Percentiles rank a stretch among this genome's conserved stretches.
phyloP scores from a whole-genome alignment of 2,888 invertebrate genomes.

The Amiota mariae region DNA sequence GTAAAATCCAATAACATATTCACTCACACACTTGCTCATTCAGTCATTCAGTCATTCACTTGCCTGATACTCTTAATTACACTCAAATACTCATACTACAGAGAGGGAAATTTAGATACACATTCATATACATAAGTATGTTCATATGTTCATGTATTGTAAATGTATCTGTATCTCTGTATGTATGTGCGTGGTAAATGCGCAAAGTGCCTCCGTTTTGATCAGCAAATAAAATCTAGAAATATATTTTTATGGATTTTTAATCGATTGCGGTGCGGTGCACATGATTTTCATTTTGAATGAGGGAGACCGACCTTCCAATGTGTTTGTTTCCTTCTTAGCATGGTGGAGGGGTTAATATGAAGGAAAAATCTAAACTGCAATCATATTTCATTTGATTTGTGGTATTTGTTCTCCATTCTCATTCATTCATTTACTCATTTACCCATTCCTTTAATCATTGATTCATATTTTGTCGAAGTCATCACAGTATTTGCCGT shows the following conservation, averaged over 20 bases:
- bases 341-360: neutral
- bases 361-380: conserved; percentile 40
- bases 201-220: conserved; percentile 39
- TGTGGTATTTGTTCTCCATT: conserved; percentile 37
- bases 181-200: conserved; percentile 2
- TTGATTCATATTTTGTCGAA: neutral
- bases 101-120: conserved; percentile 16
- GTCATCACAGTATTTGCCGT: neutral
- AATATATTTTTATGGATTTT: conserved; percentile 69
- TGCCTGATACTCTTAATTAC: conserved; percentile 22
- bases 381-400: conserved; percentile 53
- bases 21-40: neutral
- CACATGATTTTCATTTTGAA: conserved; percentile 8
- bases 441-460: neutral
- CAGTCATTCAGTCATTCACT: conserved; percentile 1
- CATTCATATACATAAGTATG: conserved; percentile 34
- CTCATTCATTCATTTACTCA: neutral
- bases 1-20: too few relatives aligned
- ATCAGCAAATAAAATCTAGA: conserved; percentile 69
- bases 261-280: conserved; percentile 61
- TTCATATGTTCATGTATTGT: neutral
- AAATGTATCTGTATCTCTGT: neutral
- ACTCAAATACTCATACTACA: neutral
- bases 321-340: neutral
- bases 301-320: neutral